Base-by-base conservation (phyloP, 2,888 invertebrate species). In the Cephonodes hylas region DNA sequence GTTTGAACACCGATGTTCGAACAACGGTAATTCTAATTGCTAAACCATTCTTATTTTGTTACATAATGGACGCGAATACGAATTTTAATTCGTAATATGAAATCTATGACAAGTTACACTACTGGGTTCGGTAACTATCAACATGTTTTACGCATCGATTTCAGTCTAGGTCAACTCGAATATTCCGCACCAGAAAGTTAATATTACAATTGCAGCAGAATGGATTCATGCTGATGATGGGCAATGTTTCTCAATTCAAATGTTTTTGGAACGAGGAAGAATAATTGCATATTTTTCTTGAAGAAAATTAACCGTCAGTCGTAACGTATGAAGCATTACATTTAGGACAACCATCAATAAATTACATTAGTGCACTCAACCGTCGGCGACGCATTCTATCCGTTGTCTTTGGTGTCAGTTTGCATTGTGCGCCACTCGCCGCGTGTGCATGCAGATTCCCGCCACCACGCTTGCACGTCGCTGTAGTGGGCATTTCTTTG, bases 401-500 rank as follows among this genome's bases (percentile, higher is more conserved):
- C 75, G 64, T 76, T 76, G 64, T 83, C 83, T 4, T 66, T 67
- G 38, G 75, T 69, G 65, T 77, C 73, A 13, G 63, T 66, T 18
- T 66, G 65, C 25, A 74, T 65, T 56, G 79, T 68, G 61, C 89
- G 86, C 91, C 91, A 91, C 59, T 84, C 84, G 20, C 71, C 67
- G 59, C 94, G 93, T 58, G 96, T 96, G 87, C 98, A 98, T 13
- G 96, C 94, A 34, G 77, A 80, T 61, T 86, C 66, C 67, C 98
- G 94, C 98, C 98, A 98, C 98, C 99, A 99, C 67, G 96, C 95
- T 84, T 98, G 97, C 65, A 98, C 95, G 85, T 98, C 97, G 58
- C 93, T 91, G 89, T 97, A 97, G 84, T 94, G 94, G 76, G 91
- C 83, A 63, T 74, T 77, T 53, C 89, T 83, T 59, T 93, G 92